Percentiles rank a stretch among this genome's conserved stretches.
phyloP scores from a whole-genome alignment of 2,888 invertebrate species.

The Trissolcus japonicus region DNA sequence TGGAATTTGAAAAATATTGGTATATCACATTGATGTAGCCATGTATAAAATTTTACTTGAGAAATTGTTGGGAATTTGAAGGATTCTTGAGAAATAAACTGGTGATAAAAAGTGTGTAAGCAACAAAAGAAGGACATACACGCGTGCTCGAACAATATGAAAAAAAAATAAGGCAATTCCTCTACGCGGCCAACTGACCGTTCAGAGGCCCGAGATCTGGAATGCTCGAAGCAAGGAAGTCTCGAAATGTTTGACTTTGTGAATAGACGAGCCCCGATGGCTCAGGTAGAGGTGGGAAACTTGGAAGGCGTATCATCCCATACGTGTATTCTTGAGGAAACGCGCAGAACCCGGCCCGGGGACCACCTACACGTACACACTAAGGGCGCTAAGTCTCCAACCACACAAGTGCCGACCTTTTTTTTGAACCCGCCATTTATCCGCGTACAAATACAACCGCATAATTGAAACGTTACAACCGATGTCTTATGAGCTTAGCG shows the following conservation, averaged over 20 bases:
- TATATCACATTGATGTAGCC: not conserved
- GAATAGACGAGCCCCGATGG: slow-evolving; percentile 1
- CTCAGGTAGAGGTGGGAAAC: slow-evolving; percentile 31
- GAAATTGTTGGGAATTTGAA: not conserved
- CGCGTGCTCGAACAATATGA: slow-evolving; percentile 13
- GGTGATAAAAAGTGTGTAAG: not conserved
- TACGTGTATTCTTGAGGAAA: slow-evolving; percentile 24
- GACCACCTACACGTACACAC: slow-evolving; percentile 19
- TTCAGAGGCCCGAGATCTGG: slow-evolving; percentile 9
- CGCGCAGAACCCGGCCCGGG: slow-evolving; percentile 17
- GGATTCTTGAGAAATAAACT: slow-evolving; percentile 7
- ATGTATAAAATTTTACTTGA: not conserved
- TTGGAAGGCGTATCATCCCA: slow-evolving; percentile 27
- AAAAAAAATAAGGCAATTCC: slow-evolving; percentile 16
- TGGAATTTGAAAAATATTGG: too few relatives aligned
- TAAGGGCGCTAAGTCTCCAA: slow-evolving; percentile 9
- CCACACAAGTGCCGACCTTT: slow-evolving; percentile 30
- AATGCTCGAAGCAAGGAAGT: slow-evolving; percentile 15
- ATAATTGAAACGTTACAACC: slow-evolving; percentile 36
- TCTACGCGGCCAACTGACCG: slow-evolving; percentile 12
- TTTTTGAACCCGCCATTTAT: slow-evolving; percentile 4
- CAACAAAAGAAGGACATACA: slow-evolving; percentile 9
- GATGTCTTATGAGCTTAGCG: slow-evolving; percentile 4
- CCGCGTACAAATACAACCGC: slow-evolving; percentile 7
- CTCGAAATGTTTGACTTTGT: slow-evolving; percentile 23